Evolutionary conservation across 2,113 vertebrate genomes (phyloP), one percentile per base, ranked within the genome.

Genomic region (Eublepharis macularius): DNA sequence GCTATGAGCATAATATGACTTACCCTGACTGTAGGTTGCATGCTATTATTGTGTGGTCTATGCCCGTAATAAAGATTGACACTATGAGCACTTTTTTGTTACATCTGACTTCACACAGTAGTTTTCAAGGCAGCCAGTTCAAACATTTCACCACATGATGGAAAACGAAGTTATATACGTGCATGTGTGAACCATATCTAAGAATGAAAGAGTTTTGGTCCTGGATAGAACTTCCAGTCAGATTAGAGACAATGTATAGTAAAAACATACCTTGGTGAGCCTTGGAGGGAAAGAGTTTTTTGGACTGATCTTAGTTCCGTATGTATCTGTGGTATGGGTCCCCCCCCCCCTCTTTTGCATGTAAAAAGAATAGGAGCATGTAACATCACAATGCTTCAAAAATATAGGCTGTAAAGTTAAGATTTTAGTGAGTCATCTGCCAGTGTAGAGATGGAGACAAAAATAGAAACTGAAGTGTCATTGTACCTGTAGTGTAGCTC

Each of bases 391-490:
- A 6, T 17, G 76, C 34, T 16, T 63, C 34, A 88, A 85, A 72
- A 80, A 51, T 66, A n/a, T 4, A 6, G 83, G 43, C 57, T 79
- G 17, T 6, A 45, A 75, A 87, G 51, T 34, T 1, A 21, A 32
- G 43, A 1, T 47, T 84, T 34, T 72, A 34, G n/a, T n/a, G n/a
- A n/a, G 34, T 39, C 57, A 63, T 29, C 54, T 41, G 16, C 24
- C 49, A 51, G 49, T 51, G 49, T 51, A 81, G 65, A 41, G 16
- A 51, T 29, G 14, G 84, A 12, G 77, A 13, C 4, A 75, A 1
- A 57, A 87, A 73, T 63, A 90, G 34, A 76, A 73, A 41, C 14
- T 29, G 72, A 80, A 69, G 11, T 26, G 36, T 81, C 87, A 79
- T 63, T 75, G 24, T 83, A 73, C 82, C 4, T 54, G 21, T 24